A percentile compares a stretch with the other conserved stretches of the same genome.
Conservation (phyloP, 2,797 vertebrate species). For the Lepilemur septentrionalis region DNA sequence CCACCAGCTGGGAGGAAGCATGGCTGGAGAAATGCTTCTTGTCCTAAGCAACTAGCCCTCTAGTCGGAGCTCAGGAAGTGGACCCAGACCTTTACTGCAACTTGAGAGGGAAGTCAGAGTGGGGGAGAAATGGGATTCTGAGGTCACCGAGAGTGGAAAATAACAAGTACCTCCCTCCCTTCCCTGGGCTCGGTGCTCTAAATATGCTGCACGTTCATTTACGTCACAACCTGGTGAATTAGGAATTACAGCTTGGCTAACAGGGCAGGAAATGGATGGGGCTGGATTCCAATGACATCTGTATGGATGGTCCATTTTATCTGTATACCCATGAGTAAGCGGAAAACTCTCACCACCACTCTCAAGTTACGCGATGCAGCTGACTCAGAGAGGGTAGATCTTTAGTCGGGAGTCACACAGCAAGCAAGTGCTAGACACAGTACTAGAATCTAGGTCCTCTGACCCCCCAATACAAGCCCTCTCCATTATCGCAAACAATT, state of each 20-base stretch:
- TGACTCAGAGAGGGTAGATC: not conserved
- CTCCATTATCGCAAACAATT: not conserved
- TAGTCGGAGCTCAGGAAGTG: not conserved
- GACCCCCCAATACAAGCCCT: not conserved
- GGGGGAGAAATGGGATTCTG: not conserved
- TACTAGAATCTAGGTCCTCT: not conserved
- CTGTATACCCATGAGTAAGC: not conserved
- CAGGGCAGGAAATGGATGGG: not conserved
- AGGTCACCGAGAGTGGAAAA: not conserved
- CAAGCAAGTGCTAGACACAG: not conserved
- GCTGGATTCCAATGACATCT: not conserved
- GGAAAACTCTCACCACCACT: not conserved
- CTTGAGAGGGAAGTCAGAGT: not conserved
- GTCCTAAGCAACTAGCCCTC: conserved; percentile 20
- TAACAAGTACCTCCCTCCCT: not conserved
- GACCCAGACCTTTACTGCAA: not conserved
- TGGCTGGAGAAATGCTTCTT: conserved; percentile 42
- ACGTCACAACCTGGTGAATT: not conserved
- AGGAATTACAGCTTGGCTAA: not conserved
- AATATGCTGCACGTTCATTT: not conserved
- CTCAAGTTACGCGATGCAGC: not conserved
- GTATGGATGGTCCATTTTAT: not conserved
- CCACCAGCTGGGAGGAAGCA: not conserved
- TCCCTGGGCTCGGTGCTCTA: not conserved
- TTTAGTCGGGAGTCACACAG: not conserved